Percentiles rank a stretch among this genome's conserved stretches.
These are phyloP conservation scores for Cliona cf. orientalis DNA, from an alignment of 37 sponge, comb jelly and placozoan genomes.

Conservation along the genomic window DNA sequence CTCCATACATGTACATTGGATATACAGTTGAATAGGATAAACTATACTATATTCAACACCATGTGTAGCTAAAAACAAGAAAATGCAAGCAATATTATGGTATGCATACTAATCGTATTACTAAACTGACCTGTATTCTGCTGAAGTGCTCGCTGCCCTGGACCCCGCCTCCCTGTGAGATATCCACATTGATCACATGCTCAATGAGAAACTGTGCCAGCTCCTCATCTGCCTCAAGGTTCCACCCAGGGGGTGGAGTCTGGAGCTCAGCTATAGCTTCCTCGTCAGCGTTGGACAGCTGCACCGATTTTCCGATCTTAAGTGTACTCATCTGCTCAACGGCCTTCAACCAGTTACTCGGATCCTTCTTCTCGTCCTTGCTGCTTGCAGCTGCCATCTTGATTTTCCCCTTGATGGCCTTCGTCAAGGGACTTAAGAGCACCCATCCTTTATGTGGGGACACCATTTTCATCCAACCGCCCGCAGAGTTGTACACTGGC, in stretches of 20 bases:
- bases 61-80: no score
- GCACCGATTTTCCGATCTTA: conserved; percentile 32
- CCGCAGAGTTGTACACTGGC: conserved; percentile 40
- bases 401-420: conserved; percentile 31
- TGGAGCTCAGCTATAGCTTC: conserved; percentile 47
- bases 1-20: no score
- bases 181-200: conserved; percentile 6
- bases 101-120: no score
- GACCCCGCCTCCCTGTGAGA: not conserved
- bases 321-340: conserved; percentile 61
- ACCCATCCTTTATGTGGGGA: conserved; percentile 62
- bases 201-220: conserved; percentile 72
- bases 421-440: conserved; percentile 46
- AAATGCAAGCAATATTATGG: no score
- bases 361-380: conserved; percentile 26
- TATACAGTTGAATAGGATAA: no score
- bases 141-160: conserved; percentile 44
- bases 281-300: conserved; percentile 34
- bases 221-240: conserved; percentile 79
- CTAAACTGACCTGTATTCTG: conserved; percentile 46
- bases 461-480: conserved; percentile 63
- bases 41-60: no score
- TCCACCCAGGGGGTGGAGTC: conserved; percentile 80
- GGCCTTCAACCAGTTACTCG: conserved; percentile 45
- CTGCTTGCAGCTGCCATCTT: not conserved